These are phyloP conservation scores for Clamator glandarius DNA, from an alignment of 2,797 vertebrate genomes.

Conservation along the genomic window DNA sequence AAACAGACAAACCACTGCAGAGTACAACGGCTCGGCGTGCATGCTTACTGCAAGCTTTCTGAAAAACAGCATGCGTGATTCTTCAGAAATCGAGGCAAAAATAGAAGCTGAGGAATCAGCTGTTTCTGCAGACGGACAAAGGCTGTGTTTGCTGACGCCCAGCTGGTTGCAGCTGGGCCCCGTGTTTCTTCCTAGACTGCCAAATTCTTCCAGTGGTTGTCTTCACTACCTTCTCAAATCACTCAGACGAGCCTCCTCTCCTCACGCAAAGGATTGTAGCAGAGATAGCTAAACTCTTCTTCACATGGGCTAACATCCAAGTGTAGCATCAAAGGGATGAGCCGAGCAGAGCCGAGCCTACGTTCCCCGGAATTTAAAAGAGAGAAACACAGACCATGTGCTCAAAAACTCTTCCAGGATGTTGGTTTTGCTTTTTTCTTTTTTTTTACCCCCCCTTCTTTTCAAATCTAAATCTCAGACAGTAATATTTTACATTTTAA, in stretches of 20 bases:
- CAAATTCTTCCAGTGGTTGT: background rate
- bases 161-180: background rate
- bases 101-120: background rate
- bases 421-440: fast-evolving
- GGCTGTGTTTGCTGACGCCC: background rate
- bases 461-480: background rate
- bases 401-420: background rate
- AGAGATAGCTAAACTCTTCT: background rate
- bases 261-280: background rate
- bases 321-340: background rate
- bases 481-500: background rate
- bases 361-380: background rate
- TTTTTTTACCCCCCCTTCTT: too few relatives aligned
- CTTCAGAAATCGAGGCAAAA: background rate
- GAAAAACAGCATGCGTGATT: fast-evolving
- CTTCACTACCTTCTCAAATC: background rate
- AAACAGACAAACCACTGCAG: background rate
- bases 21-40: background rate
- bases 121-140: background rate
- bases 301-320: background rate
- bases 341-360: background rate
- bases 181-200: background rate
- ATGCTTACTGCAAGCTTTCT: background rate
- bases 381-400: background rate
- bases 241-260: background rate